A percentile compares a stretch with the other conserved stretches of the same genome.
Conservation (phyloP, 2,113 vertebrate genomes). For the Odocoileus hemionus region DNA sequence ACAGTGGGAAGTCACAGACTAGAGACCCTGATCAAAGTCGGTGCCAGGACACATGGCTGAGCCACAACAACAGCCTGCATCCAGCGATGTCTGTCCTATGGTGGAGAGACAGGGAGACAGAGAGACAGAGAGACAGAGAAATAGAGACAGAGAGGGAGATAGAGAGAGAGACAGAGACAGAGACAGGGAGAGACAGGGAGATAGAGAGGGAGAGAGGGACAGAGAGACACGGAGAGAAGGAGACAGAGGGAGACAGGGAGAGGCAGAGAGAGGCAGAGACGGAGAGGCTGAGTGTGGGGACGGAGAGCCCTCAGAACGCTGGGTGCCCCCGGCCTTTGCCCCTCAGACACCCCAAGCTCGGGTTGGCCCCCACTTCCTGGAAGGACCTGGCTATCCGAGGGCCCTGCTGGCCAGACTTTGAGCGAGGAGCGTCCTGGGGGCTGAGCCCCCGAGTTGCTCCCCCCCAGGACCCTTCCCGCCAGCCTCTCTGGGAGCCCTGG, state of each 20-base stretch:
- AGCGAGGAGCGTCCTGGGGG: not conserved
- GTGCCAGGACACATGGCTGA: not conserved
- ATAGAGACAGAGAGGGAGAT: not conserved
- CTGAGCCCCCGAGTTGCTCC: not conserved
- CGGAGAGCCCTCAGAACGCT: not conserved
- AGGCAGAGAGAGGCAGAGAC: not conserved
- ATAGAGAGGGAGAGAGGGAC: not conserved
- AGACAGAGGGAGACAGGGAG: not conserved
- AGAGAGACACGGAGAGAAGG: no score
- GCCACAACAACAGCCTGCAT: fast-evolving
- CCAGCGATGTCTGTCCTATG: not conserved
- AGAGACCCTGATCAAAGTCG: not conserved
- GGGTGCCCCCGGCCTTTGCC: fast-evolving
- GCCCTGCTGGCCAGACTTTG: not conserved
- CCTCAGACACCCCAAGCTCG: no score
- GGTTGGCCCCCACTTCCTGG: not conserved
- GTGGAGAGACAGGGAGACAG: not conserved
- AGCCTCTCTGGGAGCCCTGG: not conserved
- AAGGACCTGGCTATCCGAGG: not conserved
- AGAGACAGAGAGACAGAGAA: not conserved
- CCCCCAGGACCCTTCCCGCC: not conserved
- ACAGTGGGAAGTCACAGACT: not conserved
- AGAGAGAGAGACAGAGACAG: no score
- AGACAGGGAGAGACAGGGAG: not conserved
- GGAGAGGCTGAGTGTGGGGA: not conserved